Base-by-base conservation (phyloP, 2,113 vertebrate species). In the Lepisosteus oculatus region DNA sequence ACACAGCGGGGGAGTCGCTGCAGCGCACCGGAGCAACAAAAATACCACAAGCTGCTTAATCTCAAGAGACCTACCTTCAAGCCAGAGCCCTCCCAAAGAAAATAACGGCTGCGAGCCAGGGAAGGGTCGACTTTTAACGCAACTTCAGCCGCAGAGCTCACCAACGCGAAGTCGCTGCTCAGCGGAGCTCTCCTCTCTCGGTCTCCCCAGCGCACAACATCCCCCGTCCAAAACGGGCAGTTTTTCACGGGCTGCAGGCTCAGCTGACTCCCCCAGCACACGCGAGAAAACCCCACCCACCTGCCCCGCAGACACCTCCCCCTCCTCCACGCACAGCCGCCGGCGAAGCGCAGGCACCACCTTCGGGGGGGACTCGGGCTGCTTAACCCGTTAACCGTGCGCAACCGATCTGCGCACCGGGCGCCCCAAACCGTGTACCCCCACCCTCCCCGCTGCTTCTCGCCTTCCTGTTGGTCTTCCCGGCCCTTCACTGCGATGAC, bases 221-320 rank as follows among this genome's bases (percentile, higher is more conserved):
- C 77, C 82, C 77, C 80, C 75, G 71, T 74, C 69, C 72, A 82
- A 73, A 85, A 74, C 79, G 65, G 70, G 1, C 74, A 55, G 15
- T 3, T 85, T 3, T 85, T 76, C 82, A 78, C 84, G 78, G 83
- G 15, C 72, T 89, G 84, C 84, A 86, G 78, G 79, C 84, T 82
- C 83, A 82, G 80, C 73, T 71, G 45, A 73, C 71, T 77, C 61
- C 43, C 47, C 54, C 41, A 44, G 41, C 69, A 69, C 65, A 73
- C 75, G 7, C 68, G 74, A 79, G 74, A 74, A 72, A 76, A 76
- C 83, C 62, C 84, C 85, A 74, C 79, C 91, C 85, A 74, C 79
- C 91, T 79, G 76, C 68, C 74, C 64, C 17, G 71, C 55, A 79
- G 72, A 80, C 79, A 79, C 80, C 74, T 81, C 76, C 74, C 75